phyloP scores from a whole-genome alignment of 2,888 invertebrate genomes.

The Mimas tiliae region DNA sequence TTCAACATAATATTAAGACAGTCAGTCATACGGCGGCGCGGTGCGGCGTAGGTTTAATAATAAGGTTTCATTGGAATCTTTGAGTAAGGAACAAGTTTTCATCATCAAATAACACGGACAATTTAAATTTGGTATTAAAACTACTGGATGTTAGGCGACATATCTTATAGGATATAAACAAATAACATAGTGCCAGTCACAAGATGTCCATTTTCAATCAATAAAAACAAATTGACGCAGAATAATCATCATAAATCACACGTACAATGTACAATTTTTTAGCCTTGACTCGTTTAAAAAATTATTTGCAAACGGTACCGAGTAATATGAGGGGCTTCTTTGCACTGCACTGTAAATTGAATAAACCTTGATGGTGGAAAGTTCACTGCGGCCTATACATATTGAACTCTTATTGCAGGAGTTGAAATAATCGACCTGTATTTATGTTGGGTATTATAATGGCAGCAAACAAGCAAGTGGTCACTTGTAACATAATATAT shows the following conservation, averaged over 20 bases:
- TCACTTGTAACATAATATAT: no score
- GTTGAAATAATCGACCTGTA: neutral
- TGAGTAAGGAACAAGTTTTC: no score
- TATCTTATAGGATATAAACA: neutral
- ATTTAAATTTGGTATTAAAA: no score
- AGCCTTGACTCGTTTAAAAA: constrained; percentile 30
- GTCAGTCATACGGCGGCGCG: no score
- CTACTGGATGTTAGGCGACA: no score
- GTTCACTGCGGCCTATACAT: constrained; percentile 6
- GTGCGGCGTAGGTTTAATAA: no score
- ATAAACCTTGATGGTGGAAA: constrained; percentile 41
- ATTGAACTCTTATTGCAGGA: neutral
- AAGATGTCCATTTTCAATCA: constrained; percentile 1
- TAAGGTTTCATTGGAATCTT: no score
- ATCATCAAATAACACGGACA: no score
- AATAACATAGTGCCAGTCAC: neutral
- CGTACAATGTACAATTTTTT: constrained; percentile 2
- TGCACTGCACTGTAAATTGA: constrained; percentile 42
- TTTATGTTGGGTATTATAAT: no score
- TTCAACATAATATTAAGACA: no score
- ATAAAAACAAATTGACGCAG: constrained; percentile 8
- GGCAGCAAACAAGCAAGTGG: no score
- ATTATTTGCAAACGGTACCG: constrained; percentile 19
- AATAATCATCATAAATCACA: constrained; percentile 28
- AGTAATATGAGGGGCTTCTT: constrained; percentile 31